phyloP scores from a whole-genome alignment of 1,140 invertebrate genomes.

The Brachionus plicatilis region DNA sequence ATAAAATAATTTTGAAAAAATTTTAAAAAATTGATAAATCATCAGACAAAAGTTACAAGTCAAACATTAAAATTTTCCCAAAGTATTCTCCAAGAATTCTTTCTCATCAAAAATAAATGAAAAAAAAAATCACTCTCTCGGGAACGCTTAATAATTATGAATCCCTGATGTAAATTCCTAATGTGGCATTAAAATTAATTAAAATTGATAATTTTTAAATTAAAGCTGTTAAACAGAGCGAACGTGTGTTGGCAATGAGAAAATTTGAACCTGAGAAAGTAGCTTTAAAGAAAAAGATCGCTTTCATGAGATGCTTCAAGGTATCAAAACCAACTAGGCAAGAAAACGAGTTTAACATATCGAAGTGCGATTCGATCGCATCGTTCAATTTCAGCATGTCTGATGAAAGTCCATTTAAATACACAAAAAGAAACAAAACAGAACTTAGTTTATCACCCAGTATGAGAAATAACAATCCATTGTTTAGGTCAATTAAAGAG shows the following conservation, averaged over 20 bases:
- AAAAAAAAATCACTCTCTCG: no score
- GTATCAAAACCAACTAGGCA: background rate
- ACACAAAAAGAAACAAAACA: background rate
- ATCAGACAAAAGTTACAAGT: no score
- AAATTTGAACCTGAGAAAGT: background rate
- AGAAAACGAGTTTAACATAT: background rate
- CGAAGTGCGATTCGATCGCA: background rate
- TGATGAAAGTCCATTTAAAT: background rate
- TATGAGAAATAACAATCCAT: background rate
- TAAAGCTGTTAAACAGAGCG: background rate
- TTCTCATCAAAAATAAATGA: background rate
- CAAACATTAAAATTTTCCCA: no score
- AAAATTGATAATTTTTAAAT: background rate
- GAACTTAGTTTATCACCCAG: background rate
- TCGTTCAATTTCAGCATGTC: background rate
- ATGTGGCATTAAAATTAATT: background rate
- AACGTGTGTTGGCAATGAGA: background rate
- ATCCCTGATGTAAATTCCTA: no score
- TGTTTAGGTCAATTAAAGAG: conserved; percentile 15
- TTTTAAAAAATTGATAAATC: no score
- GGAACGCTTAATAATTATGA: no score
- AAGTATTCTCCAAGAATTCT: no score
- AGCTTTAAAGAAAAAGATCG: background rate
- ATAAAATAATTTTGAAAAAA: no score
- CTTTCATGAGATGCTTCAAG: background rate